Percentiles rank a stretch among this genome's conserved stretches.
phyloP scores from a whole-genome alignment of 2,797 vertebrate species.

The Novumbra hubbsi region DNA sequence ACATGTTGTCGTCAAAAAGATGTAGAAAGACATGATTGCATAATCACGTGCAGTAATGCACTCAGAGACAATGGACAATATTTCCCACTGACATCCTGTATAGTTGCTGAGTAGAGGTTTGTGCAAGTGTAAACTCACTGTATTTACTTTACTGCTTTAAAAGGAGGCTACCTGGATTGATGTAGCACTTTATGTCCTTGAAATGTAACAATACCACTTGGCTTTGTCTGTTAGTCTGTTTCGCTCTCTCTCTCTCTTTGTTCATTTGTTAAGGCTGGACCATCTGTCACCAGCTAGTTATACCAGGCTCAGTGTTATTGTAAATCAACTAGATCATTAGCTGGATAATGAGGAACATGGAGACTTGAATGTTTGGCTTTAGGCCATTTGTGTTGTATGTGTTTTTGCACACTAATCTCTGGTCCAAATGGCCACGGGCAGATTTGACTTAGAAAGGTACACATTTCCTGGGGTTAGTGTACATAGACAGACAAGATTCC shows the following conservation, averaged over 20 bases:
- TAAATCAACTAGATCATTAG: constrained; percentile 46
- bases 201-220: constrained; percentile 25
- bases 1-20: neutral
- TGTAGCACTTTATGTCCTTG: neutral
- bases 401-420: neutral
- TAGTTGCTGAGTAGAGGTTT: neutral
- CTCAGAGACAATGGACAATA: constrained; percentile 5
- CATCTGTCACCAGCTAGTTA: constrained; percentile 52
- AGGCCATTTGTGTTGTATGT: neutral
- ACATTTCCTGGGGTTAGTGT: too few relatives aligned
- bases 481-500: too few relatives aligned
- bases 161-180: neutral
- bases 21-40: neutral
- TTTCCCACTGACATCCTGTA: neutral
- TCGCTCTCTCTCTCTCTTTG: constrained; percentile 6
- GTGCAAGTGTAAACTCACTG: neutral
- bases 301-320: constrained; percentile 31
- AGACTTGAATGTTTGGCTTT: constrained; percentile 1
- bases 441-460: too few relatives aligned
- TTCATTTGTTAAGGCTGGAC: constrained; percentile 10
- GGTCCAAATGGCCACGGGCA: neutral
- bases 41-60: neutral
- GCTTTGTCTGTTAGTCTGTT: constrained; percentile 23
- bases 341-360: constrained; percentile 41
- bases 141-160: neutral